These are phyloP conservation scores for Heterodera filipjevi DNA, from an alignment of 2,888 invertebrate species.

Conservation along the genomic window DNA sequence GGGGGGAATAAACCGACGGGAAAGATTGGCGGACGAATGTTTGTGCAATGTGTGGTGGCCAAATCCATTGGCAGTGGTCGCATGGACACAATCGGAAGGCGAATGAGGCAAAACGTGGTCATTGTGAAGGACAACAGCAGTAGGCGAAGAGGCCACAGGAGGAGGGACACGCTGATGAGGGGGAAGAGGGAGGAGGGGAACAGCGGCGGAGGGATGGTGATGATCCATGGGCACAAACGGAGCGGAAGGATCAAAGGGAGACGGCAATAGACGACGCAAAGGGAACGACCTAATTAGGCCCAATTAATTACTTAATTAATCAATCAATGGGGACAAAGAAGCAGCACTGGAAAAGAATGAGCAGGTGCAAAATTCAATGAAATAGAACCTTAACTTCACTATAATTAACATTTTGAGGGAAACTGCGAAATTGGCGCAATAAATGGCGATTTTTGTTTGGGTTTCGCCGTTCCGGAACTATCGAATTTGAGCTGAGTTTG, in stretches of 20 bases:
- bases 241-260: not conserved
- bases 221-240: not conserved
- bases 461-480: not conserved
- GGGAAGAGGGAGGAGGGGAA: not conserved
- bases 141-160: not conserved
- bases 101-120: not conserved
- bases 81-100: not conserved
- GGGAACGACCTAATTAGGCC: not conserved
- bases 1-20: not conserved
- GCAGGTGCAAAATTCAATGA: not conserved
- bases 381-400: not conserved
- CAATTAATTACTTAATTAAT: too few relatives aligned
- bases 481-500: not conserved
- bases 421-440: not conserved
- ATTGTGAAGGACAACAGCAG: not conserved
- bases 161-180: not conserved
- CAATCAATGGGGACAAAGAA: not conserved
- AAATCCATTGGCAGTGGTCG: conserved; percentile 3
- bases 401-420: not conserved
- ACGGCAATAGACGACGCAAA: not conserved
- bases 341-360: not conserved
- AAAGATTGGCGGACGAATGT: not conserved
- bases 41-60: not conserved
- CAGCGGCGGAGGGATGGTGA: not conserved
- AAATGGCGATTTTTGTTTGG: not conserved